A percentile compares a stretch with the other conserved stretches of the same genome.
Evolutionary conservation across 2,113 vertebrate genomes (phyloP).

Genomic region (Todiramphus chloris): DNA sequence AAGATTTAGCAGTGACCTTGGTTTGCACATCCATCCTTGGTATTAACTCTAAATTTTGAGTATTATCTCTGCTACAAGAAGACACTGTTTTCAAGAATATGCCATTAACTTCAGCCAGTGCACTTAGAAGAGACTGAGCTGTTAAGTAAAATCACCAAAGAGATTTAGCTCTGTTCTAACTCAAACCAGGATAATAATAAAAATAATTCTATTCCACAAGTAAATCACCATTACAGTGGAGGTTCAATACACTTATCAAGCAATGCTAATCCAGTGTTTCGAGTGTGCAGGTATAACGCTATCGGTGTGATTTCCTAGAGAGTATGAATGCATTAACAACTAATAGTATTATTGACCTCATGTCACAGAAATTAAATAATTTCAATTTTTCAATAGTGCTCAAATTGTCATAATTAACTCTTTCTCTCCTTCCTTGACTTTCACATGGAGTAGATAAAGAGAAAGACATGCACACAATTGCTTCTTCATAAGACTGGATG

Average conservation of each 20-base stretch:
- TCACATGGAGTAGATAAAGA: not conserved
- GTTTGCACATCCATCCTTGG: too few species aligned
- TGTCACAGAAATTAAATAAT: not conserved
- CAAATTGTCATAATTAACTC: not conserved
- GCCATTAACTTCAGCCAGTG: too few species aligned
- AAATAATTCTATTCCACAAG: not conserved
- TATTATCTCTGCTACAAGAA: too few species aligned
- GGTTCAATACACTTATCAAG: not conserved
- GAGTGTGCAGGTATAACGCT: not conserved
- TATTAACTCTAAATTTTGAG: too few species aligned
- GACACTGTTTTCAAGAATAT: too few species aligned
- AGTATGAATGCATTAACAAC: conserved; percentile 25
- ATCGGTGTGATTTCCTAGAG: not conserved
- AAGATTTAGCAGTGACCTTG: too few species aligned
- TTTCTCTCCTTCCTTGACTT: not conserved
- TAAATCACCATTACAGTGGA: not conserved
- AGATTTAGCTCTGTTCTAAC: too few species aligned
- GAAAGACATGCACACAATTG: not conserved
- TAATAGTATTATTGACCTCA: conserved; percentile 43
- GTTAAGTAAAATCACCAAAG: too few species aligned
- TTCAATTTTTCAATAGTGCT: conserved; percentile 11
- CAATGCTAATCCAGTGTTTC: not conserved
- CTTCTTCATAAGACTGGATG: not conserved
- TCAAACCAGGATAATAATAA: not conserved
- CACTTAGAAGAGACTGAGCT: too few species aligned